Evolutionary conservation across 1,140 invertebrate species (phyloP).

Genomic region (Apis mellifera): DNA sequence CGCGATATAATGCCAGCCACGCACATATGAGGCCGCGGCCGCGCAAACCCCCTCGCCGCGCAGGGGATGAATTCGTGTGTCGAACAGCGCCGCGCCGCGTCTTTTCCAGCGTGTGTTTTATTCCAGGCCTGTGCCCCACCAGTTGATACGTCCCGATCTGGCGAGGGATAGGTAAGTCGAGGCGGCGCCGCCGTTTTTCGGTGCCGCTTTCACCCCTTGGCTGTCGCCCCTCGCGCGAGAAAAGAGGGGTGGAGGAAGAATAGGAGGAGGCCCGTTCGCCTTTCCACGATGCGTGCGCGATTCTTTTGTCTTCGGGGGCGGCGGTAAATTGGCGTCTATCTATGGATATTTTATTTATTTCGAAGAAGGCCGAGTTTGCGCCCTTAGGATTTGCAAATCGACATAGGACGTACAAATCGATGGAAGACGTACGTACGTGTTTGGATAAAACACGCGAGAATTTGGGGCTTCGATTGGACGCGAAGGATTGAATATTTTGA

Average conservation of each 20-base stretch:
- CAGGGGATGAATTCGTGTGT: constrained; percentile 56
- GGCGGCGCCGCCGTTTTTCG: constrained; percentile 26
- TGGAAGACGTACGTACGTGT: background rate
- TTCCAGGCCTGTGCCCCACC: constrained; percentile 23
- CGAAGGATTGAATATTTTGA: background rate
- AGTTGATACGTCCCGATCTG: constrained; percentile 50
- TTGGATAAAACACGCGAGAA: background rate
- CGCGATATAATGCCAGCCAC: constrained; percentile 73
- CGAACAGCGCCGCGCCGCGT: constrained; percentile 29
- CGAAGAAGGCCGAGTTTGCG: background rate
- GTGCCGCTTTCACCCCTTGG: constrained; percentile 8
- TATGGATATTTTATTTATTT: constrained; percentile 31
- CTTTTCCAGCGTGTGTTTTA: constrained; percentile 48
- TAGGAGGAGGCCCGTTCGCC: background rate
- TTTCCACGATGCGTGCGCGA: constrained; percentile 2
- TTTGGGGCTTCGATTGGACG: background rate
- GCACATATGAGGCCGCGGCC: constrained; percentile 70
- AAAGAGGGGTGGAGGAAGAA: background rate
- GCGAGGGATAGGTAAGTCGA: constrained; percentile 31
- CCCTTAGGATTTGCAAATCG: background rate
- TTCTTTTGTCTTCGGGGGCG: constrained; percentile 22
- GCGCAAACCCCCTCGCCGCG: constrained; percentile 47
- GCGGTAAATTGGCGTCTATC: constrained; percentile 8
- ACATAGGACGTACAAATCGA: no score
- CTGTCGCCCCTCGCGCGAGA: no score